Conservation (phyloP, 2,888 invertebrate species). For the Achlya flavicornis region DNA sequence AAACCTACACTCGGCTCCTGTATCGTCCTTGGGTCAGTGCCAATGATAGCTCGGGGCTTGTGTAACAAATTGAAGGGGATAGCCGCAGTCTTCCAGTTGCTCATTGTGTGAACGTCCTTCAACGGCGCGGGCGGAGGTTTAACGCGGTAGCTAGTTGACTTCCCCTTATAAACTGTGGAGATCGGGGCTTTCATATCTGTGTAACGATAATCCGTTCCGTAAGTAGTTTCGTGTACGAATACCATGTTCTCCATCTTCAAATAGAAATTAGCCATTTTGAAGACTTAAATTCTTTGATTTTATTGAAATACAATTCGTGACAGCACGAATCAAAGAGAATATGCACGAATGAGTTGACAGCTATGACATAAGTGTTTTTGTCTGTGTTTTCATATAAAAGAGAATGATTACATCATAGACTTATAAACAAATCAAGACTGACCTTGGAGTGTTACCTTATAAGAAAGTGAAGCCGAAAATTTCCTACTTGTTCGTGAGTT, state of each 20-base stretch:
- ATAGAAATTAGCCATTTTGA: constrained; percentile 31
- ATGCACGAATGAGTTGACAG: background rate
- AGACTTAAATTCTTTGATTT: constrained; percentile 11
- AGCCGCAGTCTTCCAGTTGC: constrained; percentile 36
- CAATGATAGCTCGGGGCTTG: constrained; percentile 40
- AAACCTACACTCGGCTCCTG: constrained; percentile 53
- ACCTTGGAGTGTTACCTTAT: too few relatives aligned
- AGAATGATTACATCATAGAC: too few relatives aligned
- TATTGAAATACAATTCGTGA: constrained; percentile 16
- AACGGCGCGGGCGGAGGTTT: constrained; percentile 33
- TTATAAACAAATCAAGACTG: too few relatives aligned
- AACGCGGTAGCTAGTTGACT: constrained; percentile 20
- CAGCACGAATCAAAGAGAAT: too few relatives aligned
- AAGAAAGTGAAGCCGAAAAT: too few relatives aligned
- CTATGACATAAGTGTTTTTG: background rate
- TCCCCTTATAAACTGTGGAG: constrained; percentile 39
- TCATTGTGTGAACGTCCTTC: constrained; percentile 55
- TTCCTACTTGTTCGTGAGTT: too few relatives aligned
- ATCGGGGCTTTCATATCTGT: constrained; percentile 32
- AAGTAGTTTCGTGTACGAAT: constrained; percentile 51
- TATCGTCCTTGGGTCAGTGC: constrained; percentile 44
- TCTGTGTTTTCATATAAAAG: too few relatives aligned
- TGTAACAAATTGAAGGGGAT: constrained; percentile 53
- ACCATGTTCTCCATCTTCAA: constrained; percentile 43
- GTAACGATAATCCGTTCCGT: constrained; percentile 43